These are phyloP conservation scores for Heliconius eleuchia DNA, from an alignment of 1,140 invertebrate genomes.

Conservation along the genomic window DNA sequence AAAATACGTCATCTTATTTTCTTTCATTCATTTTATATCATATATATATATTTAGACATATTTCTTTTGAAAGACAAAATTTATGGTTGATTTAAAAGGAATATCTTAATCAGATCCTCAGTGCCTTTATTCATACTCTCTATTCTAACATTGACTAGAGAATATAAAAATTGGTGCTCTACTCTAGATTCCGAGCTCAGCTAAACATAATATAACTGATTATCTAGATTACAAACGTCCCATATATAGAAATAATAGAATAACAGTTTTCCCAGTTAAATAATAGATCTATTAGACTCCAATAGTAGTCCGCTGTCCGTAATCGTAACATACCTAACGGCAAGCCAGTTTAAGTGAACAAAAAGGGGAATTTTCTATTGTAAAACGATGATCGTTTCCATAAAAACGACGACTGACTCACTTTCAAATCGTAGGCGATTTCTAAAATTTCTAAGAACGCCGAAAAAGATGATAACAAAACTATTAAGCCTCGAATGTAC, in stretches of 20 bases:
- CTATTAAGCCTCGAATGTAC: conserved; percentile 25
- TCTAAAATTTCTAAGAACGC: conserved; percentile 31
- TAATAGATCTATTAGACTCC: conserved; percentile 22
- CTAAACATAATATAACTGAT: background rate
- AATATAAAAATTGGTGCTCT: too few relatives aligned
- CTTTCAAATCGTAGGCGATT: conserved; percentile 44
- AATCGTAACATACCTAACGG: conserved; percentile 37
- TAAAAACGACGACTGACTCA: conserved; percentile 49
- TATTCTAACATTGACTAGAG: too few relatives aligned
- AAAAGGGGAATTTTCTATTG: conserved; percentile 44
- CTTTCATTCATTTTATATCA: background rate
- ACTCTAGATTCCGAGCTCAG: too few relatives aligned
- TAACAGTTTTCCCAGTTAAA: conserved; percentile 30
- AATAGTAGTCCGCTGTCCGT: conserved; percentile 16
- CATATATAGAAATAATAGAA: conserved; percentile 23
- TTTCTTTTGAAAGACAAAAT: background rate
- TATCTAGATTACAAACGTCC: background rate
- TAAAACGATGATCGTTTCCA: conserved; percentile 38
- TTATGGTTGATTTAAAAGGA: background rate
- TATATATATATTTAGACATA: background rate
- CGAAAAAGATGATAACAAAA: conserved; percentile 37
- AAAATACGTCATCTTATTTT: background rate
- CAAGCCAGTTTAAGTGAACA: conserved; percentile 34
- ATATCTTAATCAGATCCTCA: background rate
- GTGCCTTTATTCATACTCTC: too few relatives aligned